These are phyloP conservation scores for Drosophila kurseongensis DNA, from an alignment of 1,140 invertebrate genomes.

Conservation along the genomic window DNA sequence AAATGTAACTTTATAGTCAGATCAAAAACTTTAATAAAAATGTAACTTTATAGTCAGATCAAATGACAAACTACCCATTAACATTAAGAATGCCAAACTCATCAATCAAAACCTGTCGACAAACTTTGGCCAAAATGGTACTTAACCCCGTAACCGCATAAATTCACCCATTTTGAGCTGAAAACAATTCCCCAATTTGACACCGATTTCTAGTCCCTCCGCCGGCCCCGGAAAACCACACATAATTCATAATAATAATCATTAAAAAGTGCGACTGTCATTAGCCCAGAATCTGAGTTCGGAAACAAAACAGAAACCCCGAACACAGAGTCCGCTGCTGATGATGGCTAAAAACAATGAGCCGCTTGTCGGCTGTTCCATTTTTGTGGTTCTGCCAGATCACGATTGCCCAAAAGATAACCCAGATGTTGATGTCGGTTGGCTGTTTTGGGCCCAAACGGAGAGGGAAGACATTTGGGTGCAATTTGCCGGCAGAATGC, in stretches of 20 bases:
- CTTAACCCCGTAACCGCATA: conserved; percentile 34
- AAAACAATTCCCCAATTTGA: conserved; percentile 56
- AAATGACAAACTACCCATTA: too few relatives aligned
- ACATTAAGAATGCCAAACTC: neutral
- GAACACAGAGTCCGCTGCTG: conserved; percentile 32
- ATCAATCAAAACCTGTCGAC: conserved; percentile 21
- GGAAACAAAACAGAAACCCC: conserved; percentile 26
- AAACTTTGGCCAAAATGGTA: conserved; percentile 15
- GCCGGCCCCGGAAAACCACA: conserved; percentile 50
- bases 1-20: too few relatives aligned
- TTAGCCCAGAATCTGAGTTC: conserved; percentile 67
- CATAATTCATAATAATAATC: conserved; percentile 74
- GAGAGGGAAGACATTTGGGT: conserved; percentile 24
- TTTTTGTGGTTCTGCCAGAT: conserved; percentile 58
- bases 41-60: too few relatives aligned
- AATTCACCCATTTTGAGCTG: conserved; percentile 22
- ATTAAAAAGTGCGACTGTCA: conserved; percentile 74
- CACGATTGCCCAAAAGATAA: conserved; percentile 69
- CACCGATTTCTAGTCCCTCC: conserved; percentile 51
- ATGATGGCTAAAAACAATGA: conserved; percentile 50
- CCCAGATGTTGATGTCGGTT: conserved; percentile 33
- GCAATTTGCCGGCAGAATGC: conserved; percentile 48
- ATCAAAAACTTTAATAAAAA: too few relatives aligned
- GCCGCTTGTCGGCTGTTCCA: conserved; percentile 29
- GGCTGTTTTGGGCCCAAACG: conserved; percentile 12